Base-by-base conservation (phyloP, 2,113 vertebrate species). In the Poecilia latipinna region DNA sequence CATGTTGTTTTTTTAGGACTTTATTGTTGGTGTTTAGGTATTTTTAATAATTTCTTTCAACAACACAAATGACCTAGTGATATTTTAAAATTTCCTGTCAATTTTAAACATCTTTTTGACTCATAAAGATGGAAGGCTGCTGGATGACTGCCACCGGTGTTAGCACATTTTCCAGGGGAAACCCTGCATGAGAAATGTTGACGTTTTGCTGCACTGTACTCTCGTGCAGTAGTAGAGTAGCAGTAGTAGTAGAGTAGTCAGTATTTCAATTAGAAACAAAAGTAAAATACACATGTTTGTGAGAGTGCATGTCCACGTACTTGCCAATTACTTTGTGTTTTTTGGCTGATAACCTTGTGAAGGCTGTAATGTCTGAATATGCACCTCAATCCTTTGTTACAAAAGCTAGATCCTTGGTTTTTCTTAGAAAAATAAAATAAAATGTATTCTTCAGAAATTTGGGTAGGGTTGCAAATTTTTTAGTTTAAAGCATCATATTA, bases 251-350 rank as follows among this genome's bases (percentile, higher is more conserved):
- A 70, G 62, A 75, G 11, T 63, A 72, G 57, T 72, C 65, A 42
- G 35, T 19, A 54, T 32, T 66, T 15, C 24, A 70, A 70, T 32
- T 72, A 15, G 39, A 42, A 42, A 12, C 39, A 42, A 12, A 57
- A 63, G 70, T 65, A 44, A 79, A 37, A 51, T 33, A 61, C 17
- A 31, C 15, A 22, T 10, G 13, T 60, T 63, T 62, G 79, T 70
- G 51, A 13, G 39, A 42, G 12, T 39, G 28, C 31, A 26, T 6
- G 22, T 72, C 31, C 22, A 57, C 33, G 29, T 57, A 33, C 33
- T 57, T 57, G 12, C 17, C 37, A 51, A 22, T 51, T 22, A 6
- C 17, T 51, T 51, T 51, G 17, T 17, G 19, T 17, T 51, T 22
- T 51, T 22, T 15, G 13, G 39, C 3, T 42, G 39, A 15, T 13